phyloP scores from a whole-genome alignment of 2,888 invertebrate genomes.

The Apotomis betuletana region DNA sequence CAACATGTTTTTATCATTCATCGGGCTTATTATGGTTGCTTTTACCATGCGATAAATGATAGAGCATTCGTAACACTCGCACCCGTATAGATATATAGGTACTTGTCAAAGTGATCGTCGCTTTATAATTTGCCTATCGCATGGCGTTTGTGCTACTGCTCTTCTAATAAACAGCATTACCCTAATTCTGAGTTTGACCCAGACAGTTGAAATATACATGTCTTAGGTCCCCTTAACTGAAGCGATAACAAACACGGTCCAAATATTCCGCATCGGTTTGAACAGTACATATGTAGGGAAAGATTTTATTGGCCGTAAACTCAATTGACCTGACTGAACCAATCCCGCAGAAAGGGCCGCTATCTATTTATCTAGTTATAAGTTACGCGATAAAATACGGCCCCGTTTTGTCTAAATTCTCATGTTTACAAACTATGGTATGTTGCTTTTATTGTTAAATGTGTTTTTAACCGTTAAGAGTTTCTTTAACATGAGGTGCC shows the following conservation, averaged over 20 bases:
- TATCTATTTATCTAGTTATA: constrained; percentile 27
- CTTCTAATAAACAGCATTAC: too few species aligned
- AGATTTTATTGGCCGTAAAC: constrained; percentile 72
- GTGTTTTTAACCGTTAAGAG: too few species aligned
- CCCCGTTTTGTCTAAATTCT: neutral
- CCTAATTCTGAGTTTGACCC: too few species aligned
- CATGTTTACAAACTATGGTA: neutral
- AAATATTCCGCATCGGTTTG: constrained; percentile 50
- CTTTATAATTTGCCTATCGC: too few species aligned
- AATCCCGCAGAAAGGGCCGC: constrained; percentile 33
- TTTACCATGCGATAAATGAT: too few species aligned
- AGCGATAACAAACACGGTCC: constrained; percentile 29
- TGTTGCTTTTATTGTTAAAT: neutral
- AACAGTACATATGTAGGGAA: constrained; percentile 62
- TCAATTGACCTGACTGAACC: constrained; percentile 62
- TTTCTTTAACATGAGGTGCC: too few species aligned
- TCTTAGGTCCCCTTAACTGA: constrained; percentile 7
- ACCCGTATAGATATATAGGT: too few species aligned
- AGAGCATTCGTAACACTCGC: too few species aligned
- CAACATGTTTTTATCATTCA: too few species aligned
- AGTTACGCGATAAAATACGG: neutral
- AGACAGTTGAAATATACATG: neutral
- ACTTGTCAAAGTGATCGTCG: too few species aligned
- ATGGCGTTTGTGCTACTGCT: too few species aligned
- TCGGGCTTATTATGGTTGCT: too few species aligned